These are phyloP conservation scores for Zhuqinia jingwanae DNA, from an alignment of 2,888 invertebrate species.

Conservation along the genomic window DNA sequence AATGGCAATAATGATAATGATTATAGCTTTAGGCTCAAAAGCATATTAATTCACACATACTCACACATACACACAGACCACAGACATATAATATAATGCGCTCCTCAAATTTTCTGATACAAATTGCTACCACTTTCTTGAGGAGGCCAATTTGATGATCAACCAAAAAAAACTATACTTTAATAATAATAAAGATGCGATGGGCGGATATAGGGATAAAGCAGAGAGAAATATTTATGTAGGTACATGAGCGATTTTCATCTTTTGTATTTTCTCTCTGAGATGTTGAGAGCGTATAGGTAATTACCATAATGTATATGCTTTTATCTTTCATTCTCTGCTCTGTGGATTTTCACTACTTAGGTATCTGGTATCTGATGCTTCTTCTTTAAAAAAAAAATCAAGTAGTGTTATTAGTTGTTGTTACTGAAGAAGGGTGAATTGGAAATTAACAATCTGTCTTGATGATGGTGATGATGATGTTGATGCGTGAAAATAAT, in stretches of 20 bases:
- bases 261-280: slow-evolving; percentile 6
- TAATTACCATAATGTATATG: not conserved
- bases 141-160: not conserved
- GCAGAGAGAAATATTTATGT: not conserved
- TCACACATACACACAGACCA: no score
- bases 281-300: no score
- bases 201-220: not conserved
- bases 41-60: slow-evolving; percentile 47
- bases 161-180: no score
- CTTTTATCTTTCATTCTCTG: not conserved
- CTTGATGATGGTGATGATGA: no score
- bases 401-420: not conserved
- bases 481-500: slow-evolving; percentile 14
- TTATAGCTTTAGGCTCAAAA: slow-evolving; percentile 45
- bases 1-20: slow-evolving; percentile 54
- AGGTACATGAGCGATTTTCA: slow-evolving; percentile 15
- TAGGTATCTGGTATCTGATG: no score
- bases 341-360: not conserved
- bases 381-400: no score
- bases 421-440: not conserved
- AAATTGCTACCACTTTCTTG: slow-evolving; percentile 7
- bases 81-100: no score
- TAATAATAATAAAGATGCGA: not conserved
- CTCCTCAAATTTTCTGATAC: no score
- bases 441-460: not conserved